Percentiles rank a stretch among this genome's conserved stretches.
These are phyloP conservation scores for Eustalomyia histrio DNA, from an alignment of 2,888 invertebrate species.

Conservation along the genomic window DNA sequence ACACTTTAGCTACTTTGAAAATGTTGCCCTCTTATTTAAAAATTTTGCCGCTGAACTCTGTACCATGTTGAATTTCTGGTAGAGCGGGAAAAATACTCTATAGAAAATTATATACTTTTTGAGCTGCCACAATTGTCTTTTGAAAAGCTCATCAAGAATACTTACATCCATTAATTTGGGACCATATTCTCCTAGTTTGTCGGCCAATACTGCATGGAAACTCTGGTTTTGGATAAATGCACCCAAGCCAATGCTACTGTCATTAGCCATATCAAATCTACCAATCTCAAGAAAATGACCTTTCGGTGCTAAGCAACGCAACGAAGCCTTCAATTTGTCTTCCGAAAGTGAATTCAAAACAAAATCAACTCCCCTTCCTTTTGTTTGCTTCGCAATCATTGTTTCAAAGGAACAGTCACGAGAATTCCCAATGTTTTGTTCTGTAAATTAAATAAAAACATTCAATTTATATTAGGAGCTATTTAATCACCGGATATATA, in stretches of 20 bases:
- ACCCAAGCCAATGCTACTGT: slow-evolving; percentile 83
- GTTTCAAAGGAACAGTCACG: slow-evolving; percentile 91
- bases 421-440: slow-evolving; percentile 88
- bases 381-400: slow-evolving; percentile 87
- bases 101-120: no score
- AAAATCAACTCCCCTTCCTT: slow-evolving; percentile 91
- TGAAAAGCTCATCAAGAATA: slow-evolving; percentile 67
- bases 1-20: no score
- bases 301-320: slow-evolving; percentile 81
- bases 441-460: slow-evolving; percentile 45
- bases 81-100: no score
- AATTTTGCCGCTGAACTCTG: no score
- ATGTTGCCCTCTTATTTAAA: no score
- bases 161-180: slow-evolving; percentile 36
- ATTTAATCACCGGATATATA: no score
- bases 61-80: no score
- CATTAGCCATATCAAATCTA: slow-evolving; percentile 86
- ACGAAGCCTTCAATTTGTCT: slow-evolving; percentile 88
- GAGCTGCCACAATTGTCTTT: no score
- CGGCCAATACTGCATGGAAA: slow-evolving; percentile 88
- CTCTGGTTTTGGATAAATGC: slow-evolving; percentile 85
- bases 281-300: slow-evolving; percentile 90
- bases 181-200: slow-evolving; percentile 80
- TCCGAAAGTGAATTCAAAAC: slow-evolving; percentile 93
- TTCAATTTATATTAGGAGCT: no score